These are phyloP conservation scores for Dolichallabes microphthalmus DNA, from an alignment of 2,113 vertebrate genomes.

Conservation along the genomic window DNA sequence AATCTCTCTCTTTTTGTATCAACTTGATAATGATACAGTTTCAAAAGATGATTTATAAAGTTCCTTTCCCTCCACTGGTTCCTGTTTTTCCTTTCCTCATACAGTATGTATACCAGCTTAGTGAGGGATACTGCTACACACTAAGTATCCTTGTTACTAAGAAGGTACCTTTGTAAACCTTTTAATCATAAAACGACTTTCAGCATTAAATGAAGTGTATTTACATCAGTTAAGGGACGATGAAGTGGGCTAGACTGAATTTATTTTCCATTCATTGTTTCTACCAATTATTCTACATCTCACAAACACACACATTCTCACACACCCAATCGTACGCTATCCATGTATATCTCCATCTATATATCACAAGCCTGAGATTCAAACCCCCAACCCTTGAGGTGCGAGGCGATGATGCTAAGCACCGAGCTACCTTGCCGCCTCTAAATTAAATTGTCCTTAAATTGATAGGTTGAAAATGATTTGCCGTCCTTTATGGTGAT, in stretches of 20 bases:
- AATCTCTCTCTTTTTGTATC: not conserved
- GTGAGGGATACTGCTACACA: not conserved
- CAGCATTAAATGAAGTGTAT: slow-evolving; percentile 5
- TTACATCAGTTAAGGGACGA: not conserved
- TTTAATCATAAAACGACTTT: not conserved
- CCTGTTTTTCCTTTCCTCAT: not conserved
- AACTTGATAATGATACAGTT: not conserved
- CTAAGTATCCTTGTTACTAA: not conserved
- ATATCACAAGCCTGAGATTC: no score
- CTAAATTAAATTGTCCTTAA: no score
- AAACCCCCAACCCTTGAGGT: no score
- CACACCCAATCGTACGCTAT: no score
- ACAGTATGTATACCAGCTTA: not conserved
- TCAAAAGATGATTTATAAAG: not conserved
- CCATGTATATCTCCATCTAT: no score
- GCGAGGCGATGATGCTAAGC: no score
- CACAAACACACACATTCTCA: no score
- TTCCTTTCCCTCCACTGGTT: not conserved
- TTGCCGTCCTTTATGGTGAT: not conserved
- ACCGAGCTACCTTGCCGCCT: no score
- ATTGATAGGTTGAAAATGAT: no score
- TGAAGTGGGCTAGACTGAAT: no score
- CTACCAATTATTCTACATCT: no score
- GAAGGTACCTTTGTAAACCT: not conserved
- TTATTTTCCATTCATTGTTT: no score